Conservation (phyloP, 2,113 vertebrate genomes). For the Ovis aries region DNA sequence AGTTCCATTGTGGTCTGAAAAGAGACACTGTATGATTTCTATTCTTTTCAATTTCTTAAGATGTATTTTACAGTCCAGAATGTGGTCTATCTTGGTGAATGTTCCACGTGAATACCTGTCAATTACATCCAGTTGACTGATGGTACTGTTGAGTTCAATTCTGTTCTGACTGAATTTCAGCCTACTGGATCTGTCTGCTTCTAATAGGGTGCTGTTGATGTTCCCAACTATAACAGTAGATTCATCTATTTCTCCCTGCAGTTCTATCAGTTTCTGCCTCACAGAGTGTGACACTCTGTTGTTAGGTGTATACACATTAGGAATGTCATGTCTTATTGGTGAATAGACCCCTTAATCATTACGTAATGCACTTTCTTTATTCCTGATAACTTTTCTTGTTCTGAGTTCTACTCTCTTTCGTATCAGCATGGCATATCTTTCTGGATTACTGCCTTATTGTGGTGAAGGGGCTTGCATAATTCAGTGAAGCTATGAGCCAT, state of each 20-base stretch:
- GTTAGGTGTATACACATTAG: background rate
- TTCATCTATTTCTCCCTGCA: background rate
- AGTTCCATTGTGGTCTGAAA: background rate
- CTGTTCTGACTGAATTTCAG: background rate
- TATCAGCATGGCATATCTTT: background rate
- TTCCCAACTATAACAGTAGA: background rate
- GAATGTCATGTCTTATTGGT: background rate
- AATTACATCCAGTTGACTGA: background rate
- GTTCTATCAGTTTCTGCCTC: background rate
- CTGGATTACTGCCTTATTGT: background rate
- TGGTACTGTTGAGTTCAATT: background rate
- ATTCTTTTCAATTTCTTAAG: background rate
- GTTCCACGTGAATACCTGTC: background rate
- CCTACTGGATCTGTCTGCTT: background rate
- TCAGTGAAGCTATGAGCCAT: background rate
- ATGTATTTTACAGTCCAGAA: background rate
- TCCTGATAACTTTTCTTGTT: background rate
- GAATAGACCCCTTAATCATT: background rate
- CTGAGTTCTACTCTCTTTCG: background rate
- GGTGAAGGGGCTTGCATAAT: background rate
- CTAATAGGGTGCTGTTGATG: background rate
- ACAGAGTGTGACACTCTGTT: background rate
- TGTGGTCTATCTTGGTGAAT: background rate
- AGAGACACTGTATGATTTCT: background rate
- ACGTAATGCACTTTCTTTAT: too few species aligned